These are phyloP conservation scores for Trochalopteron elliotii DNA, from an alignment of 2,113 vertebrate genomes.

Conservation along the genomic window DNA sequence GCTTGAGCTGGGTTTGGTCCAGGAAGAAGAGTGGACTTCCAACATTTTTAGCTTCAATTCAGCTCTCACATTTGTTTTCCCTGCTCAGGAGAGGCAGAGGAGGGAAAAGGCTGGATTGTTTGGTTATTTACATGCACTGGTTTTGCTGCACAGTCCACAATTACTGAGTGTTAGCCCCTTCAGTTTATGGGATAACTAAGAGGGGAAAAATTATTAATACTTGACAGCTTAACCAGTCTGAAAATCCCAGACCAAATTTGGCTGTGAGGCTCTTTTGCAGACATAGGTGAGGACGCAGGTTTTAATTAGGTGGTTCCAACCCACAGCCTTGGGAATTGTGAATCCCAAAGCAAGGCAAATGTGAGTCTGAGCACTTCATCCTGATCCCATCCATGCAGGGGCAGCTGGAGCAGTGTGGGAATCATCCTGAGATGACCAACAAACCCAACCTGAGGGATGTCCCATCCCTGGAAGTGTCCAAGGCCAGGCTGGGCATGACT, in stretches of 20 bases:
- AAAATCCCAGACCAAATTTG: not conserved
- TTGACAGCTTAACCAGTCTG: not conserved
- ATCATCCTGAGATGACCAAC: not conserved
- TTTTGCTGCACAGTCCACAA: not conserved
- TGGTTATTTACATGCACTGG: accelerated
- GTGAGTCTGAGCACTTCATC: accelerated
- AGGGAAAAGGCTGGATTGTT: not conserved
- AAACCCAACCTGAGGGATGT: not conserved
- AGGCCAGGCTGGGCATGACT: not conserved
- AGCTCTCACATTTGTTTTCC: not conserved
- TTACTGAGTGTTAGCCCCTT: not conserved
- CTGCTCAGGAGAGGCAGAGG: not conserved
- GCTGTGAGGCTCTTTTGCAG: not conserved
- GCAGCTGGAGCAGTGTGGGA: not conserved
- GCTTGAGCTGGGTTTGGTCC: not conserved
- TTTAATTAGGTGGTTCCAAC: not conserved
- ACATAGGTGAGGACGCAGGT: not conserved
- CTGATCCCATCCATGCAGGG: not conserved
- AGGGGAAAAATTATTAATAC: not conserved
- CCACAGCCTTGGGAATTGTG: not conserved
- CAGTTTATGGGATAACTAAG: not conserved
- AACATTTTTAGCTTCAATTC: not conserved
- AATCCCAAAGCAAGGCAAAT: not conserved
- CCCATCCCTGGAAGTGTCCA: not conserved
- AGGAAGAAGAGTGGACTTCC: not conserved